Evolutionary conservation across 2,888 invertebrate genomes (phyloP).

Genomic region (Nomada ruficornis): DNA sequence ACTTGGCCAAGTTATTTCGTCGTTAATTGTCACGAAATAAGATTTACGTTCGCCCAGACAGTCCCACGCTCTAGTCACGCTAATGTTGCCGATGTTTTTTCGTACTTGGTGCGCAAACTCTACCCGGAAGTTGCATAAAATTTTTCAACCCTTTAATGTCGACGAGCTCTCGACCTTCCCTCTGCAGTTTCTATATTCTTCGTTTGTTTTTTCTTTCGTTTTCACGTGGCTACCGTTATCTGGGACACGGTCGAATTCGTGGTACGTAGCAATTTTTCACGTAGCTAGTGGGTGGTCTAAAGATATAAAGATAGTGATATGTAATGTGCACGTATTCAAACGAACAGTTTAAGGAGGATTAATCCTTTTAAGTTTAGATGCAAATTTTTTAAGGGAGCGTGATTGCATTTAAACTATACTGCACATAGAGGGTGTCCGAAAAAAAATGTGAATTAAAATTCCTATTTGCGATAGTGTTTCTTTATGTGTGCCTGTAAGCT

Average conservation of each 20-base stretch:
- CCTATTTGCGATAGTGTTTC: no score
- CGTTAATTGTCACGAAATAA: slow-evolving; percentile 61
- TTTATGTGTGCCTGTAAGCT: no score
- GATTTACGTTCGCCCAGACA: slow-evolving; percentile 48
- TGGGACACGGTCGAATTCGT: slow-evolving; percentile 5
- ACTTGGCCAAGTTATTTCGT: slow-evolving; percentile 46
- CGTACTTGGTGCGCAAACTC: slow-evolving; percentile 12
- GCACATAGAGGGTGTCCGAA: no score
- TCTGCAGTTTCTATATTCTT: neutral
- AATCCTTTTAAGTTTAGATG: neutral
- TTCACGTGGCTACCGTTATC: neutral
- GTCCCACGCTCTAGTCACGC: slow-evolving; percentile 54
- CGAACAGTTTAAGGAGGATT: neutral
- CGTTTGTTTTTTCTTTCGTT: neutral
- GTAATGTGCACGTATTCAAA: neutral
- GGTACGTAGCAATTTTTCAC: neutral
- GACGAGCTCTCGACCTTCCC: neutral
- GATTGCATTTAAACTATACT: no score
- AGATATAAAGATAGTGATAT: slow-evolving; percentile 5
- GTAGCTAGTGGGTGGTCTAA: neutral
- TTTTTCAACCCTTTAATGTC: neutral
- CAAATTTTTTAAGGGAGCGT: no score
- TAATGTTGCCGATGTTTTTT: slow-evolving; percentile 22
- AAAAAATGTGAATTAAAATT: no score
- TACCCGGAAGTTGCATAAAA: slow-evolving; percentile 21